phyloP scores from a whole-genome alignment of 2,797 vertebrate species.

The Aphelocoma californica region DNA sequence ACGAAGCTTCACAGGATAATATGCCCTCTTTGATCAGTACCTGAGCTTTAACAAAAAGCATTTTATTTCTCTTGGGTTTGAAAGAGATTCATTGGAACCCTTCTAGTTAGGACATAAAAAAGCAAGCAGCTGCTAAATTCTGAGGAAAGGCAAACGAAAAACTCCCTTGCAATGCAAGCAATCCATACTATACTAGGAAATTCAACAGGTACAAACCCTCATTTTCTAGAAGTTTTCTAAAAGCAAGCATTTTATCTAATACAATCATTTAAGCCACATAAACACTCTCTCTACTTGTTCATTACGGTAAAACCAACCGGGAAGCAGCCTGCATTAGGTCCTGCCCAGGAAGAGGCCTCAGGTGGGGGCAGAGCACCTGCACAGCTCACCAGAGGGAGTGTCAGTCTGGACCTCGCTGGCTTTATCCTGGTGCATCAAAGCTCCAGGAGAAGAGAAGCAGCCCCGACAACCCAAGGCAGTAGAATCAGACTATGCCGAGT shows the following conservation, averaged over 20 bases:
- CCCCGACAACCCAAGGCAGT: fast-evolving
- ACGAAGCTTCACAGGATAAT: neutral
- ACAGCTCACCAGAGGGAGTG: fast-evolving
- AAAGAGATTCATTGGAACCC: neutral
- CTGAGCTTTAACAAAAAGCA: neutral
- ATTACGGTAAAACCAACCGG: fast-evolving
- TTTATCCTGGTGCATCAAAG: neutral
- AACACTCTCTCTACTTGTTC: fast-evolving
- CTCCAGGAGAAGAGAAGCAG: no score
- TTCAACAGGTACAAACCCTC: neutral
- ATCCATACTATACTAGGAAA: fast-evolving
- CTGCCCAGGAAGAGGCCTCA: neutral
- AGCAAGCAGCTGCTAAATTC: neutral
- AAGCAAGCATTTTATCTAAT: neutral
- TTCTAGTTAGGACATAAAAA: neutral
- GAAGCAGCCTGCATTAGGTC: fast-evolving
- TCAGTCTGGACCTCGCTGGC: fast-evolving
- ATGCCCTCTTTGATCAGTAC: neutral
- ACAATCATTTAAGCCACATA: no score
- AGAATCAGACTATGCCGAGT: fast-evolving
- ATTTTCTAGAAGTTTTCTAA: neutral
- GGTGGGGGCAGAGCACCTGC: neutral
- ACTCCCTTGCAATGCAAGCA: no score
- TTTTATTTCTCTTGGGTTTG: neutral
- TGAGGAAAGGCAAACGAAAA: fast-evolving